These are phyloP conservation scores for Poecilobothrus nobilitatus DNA, from an alignment of 2,888 invertebrate genomes.

Conservation along the genomic window DNA sequence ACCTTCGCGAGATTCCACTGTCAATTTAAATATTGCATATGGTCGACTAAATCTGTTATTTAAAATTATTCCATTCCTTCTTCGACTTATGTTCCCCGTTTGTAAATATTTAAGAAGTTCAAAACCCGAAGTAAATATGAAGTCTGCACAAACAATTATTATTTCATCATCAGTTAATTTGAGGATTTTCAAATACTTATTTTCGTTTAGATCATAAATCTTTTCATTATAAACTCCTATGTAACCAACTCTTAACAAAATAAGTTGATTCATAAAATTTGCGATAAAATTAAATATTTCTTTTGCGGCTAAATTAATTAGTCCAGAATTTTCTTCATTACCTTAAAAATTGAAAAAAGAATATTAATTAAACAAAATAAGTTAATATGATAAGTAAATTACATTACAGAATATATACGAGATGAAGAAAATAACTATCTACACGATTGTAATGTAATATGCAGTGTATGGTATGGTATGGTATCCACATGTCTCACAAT, in stretches of 20 bases:
- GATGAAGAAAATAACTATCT: too few relatives aligned
- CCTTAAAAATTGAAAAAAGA: conserved; percentile 51
- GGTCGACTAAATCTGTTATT: conserved; percentile 83
- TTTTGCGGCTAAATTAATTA: conserved; percentile 63
- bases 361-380: too few relatives aligned
- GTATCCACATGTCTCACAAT: too few relatives aligned
- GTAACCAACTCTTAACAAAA: conserved; percentile 69
- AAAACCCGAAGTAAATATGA: conserved; percentile 53
- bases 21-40: conserved; percentile 81
- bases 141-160: conserved; percentile 56
- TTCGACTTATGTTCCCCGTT: conserved; percentile 59
- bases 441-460: too few relatives aligned
- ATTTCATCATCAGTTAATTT: conserved; percentile 56
- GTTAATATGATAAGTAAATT: too few relatives aligned
- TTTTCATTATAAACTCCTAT: conserved; percentile 86
- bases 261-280: conserved; percentile 56
- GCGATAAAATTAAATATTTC: conserved; percentile 62
- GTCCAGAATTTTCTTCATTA: conserved; percentile 56
- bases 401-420: too few relatives aligned
- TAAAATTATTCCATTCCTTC: conserved; percentile 74
- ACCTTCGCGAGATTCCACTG: conserved; percentile 62
- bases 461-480: too few relatives aligned
- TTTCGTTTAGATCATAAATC: conserved; percentile 60
- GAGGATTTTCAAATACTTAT: conserved; percentile 55
- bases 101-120: conserved; percentile 54